These are phyloP conservation scores for Mormyrus hasselquistii DNA, from an alignment of 2,797 vertebrate species.

Conservation along the genomic window DNA sequence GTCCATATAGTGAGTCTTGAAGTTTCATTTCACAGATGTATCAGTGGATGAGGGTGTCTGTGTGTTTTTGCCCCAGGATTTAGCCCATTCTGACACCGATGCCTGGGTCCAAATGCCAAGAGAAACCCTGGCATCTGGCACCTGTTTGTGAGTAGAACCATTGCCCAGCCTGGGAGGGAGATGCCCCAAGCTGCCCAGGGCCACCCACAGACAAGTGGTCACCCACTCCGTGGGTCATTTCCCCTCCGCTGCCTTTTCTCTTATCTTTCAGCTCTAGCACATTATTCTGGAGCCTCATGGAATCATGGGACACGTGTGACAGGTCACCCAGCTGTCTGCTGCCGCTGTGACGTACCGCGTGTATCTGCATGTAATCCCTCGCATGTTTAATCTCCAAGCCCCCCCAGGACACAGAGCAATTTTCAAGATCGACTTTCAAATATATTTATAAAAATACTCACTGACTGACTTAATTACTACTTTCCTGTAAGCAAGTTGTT, in stretches of 20 bases:
- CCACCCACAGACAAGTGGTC: neutral
- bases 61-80: neutral
- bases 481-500: neutral
- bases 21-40: neutral
- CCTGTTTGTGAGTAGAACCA: slow-evolving; percentile 2
- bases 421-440: neutral
- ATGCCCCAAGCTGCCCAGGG: neutral
- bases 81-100: neutral
- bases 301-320: neutral
- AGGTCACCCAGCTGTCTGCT: neutral
- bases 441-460: neutral
- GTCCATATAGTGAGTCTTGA: neutral
- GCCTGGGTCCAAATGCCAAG: neutral
- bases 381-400: neutral
- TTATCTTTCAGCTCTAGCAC: neutral
- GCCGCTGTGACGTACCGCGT: neutral
- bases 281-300: neutral
- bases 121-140: neutral
- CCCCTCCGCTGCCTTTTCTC: neutral
- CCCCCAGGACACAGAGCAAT: neutral
- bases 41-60: neutral
- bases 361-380: neutral
- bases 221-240: neutral
- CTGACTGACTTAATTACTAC: neutral
- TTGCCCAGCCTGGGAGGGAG: neutral